Evolutionary conservation across 2,113 vertebrate species (phyloP).

Genomic region (Bujurquina vittata): DNA sequence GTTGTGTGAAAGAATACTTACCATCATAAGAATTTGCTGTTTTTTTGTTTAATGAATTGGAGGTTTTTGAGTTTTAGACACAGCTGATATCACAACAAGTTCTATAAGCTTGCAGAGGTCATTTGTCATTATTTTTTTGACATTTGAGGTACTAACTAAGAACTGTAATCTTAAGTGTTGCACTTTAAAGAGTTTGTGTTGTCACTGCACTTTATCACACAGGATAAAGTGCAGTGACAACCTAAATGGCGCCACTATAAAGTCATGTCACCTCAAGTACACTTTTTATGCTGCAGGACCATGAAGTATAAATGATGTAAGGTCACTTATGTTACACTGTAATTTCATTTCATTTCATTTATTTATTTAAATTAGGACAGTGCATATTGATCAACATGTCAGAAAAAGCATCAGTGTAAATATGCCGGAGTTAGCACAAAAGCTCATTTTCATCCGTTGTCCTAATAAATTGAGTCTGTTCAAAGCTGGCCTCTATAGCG

Average conservation of each 20-base stretch:
- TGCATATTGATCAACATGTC: no score
- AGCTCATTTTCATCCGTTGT: no score
- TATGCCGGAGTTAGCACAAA: no score
- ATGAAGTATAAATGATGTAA: constrained; percentile 14
- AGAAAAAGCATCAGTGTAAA: no score
- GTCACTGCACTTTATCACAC: background rate
- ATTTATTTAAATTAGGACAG: no score
- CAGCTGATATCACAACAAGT: background rate
- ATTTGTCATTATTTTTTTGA: background rate
- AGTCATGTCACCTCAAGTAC: background rate
- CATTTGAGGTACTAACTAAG: background rate
- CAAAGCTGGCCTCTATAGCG: constrained; percentile 11
- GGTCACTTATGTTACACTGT: constrained; percentile 6
- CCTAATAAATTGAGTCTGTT: constrained; percentile 25
- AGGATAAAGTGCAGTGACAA: background rate
- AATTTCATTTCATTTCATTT: no score
- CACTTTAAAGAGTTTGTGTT: background rate
- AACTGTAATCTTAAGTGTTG: background rate
- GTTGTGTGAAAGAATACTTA: no score
- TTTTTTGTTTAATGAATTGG: no score
- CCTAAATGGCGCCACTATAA: background rate
- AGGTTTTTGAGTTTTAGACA: background rate
- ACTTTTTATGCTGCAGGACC: background rate
- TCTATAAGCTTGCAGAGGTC: background rate
- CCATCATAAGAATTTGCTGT: no score